These are phyloP conservation scores for Trissolcus japonicus DNA, from an alignment of 2,888 invertebrate species.

Conservation along the genomic window DNA sequence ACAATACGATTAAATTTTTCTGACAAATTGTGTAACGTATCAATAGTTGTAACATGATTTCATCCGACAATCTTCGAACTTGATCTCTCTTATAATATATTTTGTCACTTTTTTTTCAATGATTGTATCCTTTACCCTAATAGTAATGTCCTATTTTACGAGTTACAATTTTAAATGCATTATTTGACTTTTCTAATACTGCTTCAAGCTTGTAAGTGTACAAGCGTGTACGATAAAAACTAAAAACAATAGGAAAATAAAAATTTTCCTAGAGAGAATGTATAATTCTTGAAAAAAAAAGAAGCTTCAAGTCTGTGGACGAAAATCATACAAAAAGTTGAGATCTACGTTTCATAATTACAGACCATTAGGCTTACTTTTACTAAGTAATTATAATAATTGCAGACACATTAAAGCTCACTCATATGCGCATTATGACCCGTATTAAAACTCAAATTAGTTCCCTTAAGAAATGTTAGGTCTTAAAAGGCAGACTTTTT, in stretches of 20 bases:
- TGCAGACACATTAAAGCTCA: conserved; percentile 48
- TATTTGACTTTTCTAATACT: conserved; percentile 22
- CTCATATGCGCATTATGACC: conserved; percentile 44
- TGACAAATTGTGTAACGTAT: conserved; percentile 30
- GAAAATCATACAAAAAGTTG: not conserved
- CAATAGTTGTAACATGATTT: conserved; percentile 29
- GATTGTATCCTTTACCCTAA: conserved; percentile 50
- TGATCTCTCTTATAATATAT: conserved; percentile 25
- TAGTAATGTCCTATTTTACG: conserved; percentile 23
- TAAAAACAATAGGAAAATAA: not conserved
- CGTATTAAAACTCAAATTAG: conserved; percentile 30
- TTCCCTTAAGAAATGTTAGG: conserved; percentile 16
- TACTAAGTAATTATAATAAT: conserved; percentile 41
- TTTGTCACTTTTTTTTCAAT: conserved; percentile 33
- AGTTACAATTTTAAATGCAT: conserved; percentile 20
- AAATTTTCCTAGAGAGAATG: not conserved
- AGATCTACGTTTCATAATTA: conserved; percentile 14
- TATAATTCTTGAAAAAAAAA: not conserved
- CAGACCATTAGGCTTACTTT: conserved; percentile 38
- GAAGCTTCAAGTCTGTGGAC: not conserved
- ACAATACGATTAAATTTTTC: conserved; percentile 38
- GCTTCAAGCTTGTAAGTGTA: conserved; percentile 13
- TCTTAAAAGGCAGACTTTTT: conserved; percentile 35
- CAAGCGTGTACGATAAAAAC: conserved; percentile 17
- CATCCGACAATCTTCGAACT: conserved; percentile 21